A percentile compares a stretch with the other conserved stretches of the same genome.
Conservation (phyloP, 2,888 invertebrate genomes). For the Cetonia aurata region DNA sequence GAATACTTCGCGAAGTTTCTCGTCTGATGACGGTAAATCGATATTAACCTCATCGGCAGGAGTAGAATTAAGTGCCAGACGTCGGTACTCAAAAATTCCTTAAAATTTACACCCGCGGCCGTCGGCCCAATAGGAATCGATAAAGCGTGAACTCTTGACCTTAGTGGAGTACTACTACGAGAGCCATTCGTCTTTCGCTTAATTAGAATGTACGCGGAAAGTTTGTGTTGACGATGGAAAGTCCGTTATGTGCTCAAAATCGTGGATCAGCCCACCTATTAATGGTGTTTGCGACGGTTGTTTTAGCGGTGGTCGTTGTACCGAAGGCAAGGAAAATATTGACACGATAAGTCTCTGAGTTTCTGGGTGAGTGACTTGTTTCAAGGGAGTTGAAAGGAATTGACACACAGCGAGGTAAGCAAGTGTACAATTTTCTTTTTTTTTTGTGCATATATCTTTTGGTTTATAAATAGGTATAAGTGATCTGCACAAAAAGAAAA, state of each 20-base stretch:
- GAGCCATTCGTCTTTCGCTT: background rate
- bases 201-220: background rate
- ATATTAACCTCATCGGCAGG: background rate
- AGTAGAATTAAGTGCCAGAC: background rate
- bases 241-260: too few relatives aligned
- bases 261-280: background rate
- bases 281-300: background rate
- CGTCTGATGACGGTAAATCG: too few relatives aligned
- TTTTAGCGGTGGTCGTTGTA: constrained; percentile 3
- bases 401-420: too few relatives aligned
- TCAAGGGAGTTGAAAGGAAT: too few relatives aligned
- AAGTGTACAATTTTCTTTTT: background rate
- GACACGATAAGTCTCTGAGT: background rate
- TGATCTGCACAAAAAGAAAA: too few relatives aligned
- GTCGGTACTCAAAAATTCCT: background rate
- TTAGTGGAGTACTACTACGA: constrained; percentile 8
- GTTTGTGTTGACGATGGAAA: too few relatives aligned
- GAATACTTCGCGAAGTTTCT: too few relatives aligned
- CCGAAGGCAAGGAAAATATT: constrained; percentile 15
- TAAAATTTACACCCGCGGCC: constrained; percentile 33
- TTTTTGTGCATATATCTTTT: too few relatives aligned
- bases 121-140: constrained; percentile 18
- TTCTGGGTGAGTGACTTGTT: too few relatives aligned
- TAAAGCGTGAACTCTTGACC: constrained; percentile 41
- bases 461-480: too few relatives aligned